Conservation (phyloP, 2,113 vertebrate genomes). For the Microcebus murinus region DNA sequence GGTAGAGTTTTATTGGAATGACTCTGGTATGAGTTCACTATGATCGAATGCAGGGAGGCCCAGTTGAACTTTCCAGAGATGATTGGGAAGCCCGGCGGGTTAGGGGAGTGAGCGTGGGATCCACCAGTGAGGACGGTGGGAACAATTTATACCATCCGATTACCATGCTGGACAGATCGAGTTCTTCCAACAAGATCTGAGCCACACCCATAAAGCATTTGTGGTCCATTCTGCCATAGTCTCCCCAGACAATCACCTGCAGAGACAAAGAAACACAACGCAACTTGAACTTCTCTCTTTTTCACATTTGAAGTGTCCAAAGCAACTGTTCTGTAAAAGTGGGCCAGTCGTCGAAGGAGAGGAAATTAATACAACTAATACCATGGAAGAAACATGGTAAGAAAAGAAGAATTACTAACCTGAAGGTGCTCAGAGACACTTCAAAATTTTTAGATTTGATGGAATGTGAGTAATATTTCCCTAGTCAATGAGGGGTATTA, state of each 20-base stretch:
- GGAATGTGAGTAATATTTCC: not conserved
- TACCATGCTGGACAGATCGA: constrained; percentile 97
- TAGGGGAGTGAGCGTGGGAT: constrained; percentile 96
- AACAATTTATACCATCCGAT: constrained; percentile 99
- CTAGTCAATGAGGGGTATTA: not conserved
- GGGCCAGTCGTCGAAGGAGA: not conserved
- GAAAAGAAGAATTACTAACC: not conserved
- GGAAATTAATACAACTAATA: not conserved
- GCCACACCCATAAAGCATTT: constrained; percentile 99
- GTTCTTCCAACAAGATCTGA: constrained; percentile 97
- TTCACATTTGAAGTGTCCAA: not conserved
- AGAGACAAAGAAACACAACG: constrained; percentile 65
- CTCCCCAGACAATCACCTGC: constrained; percentile 99
- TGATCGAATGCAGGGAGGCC: constrained; percentile 94
- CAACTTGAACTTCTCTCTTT: not conserved
- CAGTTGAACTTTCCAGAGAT: constrained; percentile 96
- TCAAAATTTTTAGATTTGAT: not conserved
- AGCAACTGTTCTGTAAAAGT: not conserved
- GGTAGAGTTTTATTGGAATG: constrained; percentile 78
- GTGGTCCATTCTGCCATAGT: constrained; percentile 99
- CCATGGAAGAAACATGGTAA: not conserved
- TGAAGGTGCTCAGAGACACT: not conserved
- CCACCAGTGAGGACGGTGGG: constrained; percentile 97
- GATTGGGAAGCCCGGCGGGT: constrained; percentile 98
- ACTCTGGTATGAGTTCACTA: constrained; percentile 89